phyloP scores from a whole-genome alignment of 2,888 invertebrate species.

The Frankliniella intonsa region DNA sequence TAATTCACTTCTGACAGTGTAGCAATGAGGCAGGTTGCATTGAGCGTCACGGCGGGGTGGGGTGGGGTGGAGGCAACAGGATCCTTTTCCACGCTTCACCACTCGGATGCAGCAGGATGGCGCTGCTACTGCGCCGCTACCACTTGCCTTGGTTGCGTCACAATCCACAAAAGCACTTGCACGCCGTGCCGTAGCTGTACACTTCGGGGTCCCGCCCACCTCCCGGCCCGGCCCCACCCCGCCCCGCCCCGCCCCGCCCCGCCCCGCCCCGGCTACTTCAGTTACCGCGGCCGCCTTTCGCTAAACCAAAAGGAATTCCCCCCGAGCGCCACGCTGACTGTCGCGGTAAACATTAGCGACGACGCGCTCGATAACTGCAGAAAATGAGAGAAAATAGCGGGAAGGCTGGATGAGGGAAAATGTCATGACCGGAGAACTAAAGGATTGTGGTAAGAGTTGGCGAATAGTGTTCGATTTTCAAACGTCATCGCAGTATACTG shows the following conservation, averaged over 20 bases:
- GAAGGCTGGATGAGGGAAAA: too few species aligned
- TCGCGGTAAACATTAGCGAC: too few species aligned
- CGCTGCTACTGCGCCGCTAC: not conserved
- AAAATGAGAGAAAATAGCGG: too few species aligned
- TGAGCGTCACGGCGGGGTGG: not conserved
- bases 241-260: not conserved
- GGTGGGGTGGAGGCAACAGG: not conserved
- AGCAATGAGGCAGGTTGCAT: too few species aligned
- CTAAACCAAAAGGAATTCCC: too few species aligned
- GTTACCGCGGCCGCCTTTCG: too few species aligned
- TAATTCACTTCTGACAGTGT: too few species aligned
- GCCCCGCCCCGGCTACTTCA: not conserved
- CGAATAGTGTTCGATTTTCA: too few species aligned
- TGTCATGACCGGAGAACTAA: too few species aligned
- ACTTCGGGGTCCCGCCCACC: not conserved
- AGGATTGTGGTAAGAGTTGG: too few species aligned
- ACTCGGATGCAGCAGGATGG: not conserved
- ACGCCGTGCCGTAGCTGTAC: not conserved
- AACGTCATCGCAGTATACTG: not conserved
- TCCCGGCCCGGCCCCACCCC: not conserved
- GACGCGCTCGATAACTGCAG: too few species aligned
- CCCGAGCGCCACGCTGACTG: too few species aligned
- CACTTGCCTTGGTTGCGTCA: not conserved
- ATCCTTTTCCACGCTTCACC: not conserved
- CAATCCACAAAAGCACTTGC: slow-evolving; percentile 1